These are phyloP conservation scores for Acrossocheilus wenchowensis DNA, from an alignment of 2,797 vertebrate species.

Conservation along the genomic window DNA sequence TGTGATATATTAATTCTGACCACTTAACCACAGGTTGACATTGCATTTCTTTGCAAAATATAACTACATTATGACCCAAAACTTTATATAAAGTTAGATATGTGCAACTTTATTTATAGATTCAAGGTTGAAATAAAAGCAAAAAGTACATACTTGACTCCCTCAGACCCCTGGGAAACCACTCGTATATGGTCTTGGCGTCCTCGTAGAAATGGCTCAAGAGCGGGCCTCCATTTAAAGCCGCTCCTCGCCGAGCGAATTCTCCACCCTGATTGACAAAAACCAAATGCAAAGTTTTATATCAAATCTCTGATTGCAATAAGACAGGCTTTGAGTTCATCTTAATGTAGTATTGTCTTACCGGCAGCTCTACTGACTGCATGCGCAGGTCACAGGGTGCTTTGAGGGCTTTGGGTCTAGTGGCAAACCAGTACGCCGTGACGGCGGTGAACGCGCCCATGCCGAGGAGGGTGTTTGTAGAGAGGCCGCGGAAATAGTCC, in stretches of 20 bases:
- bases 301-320: neutral
- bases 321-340: neutral
- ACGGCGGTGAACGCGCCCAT: conserved; percentile 86
- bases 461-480: conserved; percentile 85
- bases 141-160: conserved; percentile 85
- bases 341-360: conserved; percentile 65
- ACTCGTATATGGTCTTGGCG: conserved; percentile 86
- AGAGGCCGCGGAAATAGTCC: conserved; percentile 83
- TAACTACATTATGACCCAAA: neutral
- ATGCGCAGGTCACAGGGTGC: conserved; percentile 83
- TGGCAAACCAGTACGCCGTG: conserved; percentile 89
- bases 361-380: conserved; percentile 89
- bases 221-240: conserved; percentile 71
- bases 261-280: conserved; percentile 76
- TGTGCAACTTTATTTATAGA: neutral
- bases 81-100: neutral
- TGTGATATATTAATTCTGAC: neutral
- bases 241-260: conserved; percentile 76
- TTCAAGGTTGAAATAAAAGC: neutral
- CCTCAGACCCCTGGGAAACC: conserved; percentile 84
- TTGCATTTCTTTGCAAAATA: neutral
- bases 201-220: conserved; percentile 83
- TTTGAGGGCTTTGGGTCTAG: conserved; percentile 84
- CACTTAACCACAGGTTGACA: neutral
- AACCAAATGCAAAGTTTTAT: neutral